Base-by-base conservation (phyloP, 2,113 vertebrate genomes). In the Atlantisia rogersi region DNA sequence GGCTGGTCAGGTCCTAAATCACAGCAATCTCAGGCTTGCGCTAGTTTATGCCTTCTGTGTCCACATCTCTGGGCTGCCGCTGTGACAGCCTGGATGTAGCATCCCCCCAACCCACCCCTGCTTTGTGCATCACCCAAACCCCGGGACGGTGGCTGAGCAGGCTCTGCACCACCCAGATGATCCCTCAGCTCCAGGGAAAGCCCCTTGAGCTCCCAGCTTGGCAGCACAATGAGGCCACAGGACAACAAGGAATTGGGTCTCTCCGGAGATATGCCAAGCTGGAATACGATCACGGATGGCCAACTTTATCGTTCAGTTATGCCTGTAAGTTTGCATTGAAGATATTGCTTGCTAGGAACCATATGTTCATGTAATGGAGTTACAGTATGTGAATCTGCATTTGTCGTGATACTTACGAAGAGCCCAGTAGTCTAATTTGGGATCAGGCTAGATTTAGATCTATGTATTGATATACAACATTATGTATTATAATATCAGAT, bases 11-110 rank as follows among this genome's bases (percentile, higher is more conserved):
- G 95, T 96, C 92, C 85, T 90, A 84, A 88, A 94, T 81, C 88
- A 67, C 95, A 96, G 96, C 96, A 52, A 92, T 96, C 95, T 94
- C 94, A 94, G 85, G 82, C 90, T 95, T 92, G 81, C 17, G 7
- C 50, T 73, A 69, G 63, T 62, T 83, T 94, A 55, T 73, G 88
- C 68, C 82, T 93, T 94, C 83, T 90, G 69, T 50, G 4, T 68
- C 59, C 64, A 0, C 42, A 69, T 32, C 32, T 32, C 4, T 0
- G 10, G 62, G 85, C 7, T 10, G 64, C 37, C 16, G 4, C 73
- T 20, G 16, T 74, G 71, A 31, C 12, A 12, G 73, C 63, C 83
- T 0, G 2, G 40, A 19, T 0, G 17, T 79, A 92, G 73, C 78
- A 75, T 39, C 60, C 80, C 32, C 42, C 10, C 2, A 7, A 28